These are phyloP conservation scores for Liopterus haemorrhoidalis DNA, from an alignment of 2,888 invertebrate species.

Conservation along the genomic window DNA sequence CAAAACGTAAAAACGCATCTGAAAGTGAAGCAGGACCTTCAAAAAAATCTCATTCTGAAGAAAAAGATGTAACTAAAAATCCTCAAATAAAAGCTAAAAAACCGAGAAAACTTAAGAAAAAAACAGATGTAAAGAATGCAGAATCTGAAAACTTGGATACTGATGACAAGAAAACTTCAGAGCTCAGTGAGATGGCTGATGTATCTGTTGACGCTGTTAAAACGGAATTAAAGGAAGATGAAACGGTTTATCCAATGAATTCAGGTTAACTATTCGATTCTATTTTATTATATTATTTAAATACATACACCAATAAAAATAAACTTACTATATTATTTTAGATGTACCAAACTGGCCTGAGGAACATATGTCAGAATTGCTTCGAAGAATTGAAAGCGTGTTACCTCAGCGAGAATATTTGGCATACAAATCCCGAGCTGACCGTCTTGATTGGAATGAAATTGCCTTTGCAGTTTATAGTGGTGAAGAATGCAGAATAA, in stretches of 20 bases:
- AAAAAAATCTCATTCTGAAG: conserved; percentile 11
- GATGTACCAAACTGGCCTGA: conserved; percentile 41
- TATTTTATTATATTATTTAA: no score
- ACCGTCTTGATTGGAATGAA: conserved; percentile 47
- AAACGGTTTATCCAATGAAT: no score
- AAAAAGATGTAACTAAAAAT: neutral
- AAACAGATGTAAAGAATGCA: neutral
- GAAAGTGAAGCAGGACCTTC: conserved; percentile 16
- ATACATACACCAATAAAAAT: conserved; percentile 3
- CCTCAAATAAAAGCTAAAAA: neutral
- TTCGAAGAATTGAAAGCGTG: conserved; percentile 43
- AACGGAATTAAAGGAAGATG: no score
- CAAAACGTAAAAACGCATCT: conserved; percentile 12
- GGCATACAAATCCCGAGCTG: conserved; percentile 43
- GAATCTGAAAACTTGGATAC: neutral
- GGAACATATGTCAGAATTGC: conserved; percentile 44
- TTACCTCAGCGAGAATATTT: conserved; percentile 47
- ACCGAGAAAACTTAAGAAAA: neutral
- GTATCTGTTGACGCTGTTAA: no score
- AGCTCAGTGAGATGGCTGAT: no score
- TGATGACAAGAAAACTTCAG: conserved; percentile 5
- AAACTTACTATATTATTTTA: no score
- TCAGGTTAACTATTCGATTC: no score
- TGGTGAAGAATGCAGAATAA: conserved; percentile 47
- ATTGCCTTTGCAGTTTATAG: conserved; percentile 47